These are phyloP conservation scores for Muscicapa striata DNA, from an alignment of 2,797 vertebrate genomes.

Conservation along the genomic window DNA sequence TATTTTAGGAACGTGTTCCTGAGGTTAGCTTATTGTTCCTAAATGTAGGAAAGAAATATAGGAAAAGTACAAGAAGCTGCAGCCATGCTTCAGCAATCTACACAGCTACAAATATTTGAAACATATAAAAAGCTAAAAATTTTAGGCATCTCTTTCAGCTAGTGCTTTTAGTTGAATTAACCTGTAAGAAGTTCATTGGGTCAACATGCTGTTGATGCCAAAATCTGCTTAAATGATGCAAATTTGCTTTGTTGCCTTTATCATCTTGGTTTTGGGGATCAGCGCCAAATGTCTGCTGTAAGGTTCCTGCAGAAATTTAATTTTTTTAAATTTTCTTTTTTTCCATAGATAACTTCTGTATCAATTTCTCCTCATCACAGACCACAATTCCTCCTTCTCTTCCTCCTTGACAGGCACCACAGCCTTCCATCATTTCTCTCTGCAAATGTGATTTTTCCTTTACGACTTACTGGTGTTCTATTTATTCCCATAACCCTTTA, in stretches of 20 bases:
- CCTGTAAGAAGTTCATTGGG: neutral
- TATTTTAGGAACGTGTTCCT: neutral
- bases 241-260: neutral
- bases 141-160: neutral
- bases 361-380: neutral
- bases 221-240: neutral
- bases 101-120: neutral
- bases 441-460: neutral
- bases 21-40: neutral
- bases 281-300: no score
- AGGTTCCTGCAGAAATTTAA: neutral
- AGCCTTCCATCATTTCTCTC: accelerated
- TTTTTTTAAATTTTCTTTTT: no score
- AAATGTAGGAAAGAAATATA: neutral
- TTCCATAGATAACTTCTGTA: accelerated
- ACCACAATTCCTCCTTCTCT: neutral
- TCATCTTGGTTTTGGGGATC: neutral
- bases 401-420: accelerated
- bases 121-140: neutral
- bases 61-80: neutral
- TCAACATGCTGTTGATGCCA: accelerated
- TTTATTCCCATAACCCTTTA: neutral
- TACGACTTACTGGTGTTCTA: accelerated
- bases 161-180: neutral
- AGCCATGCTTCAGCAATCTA: accelerated